These are phyloP conservation scores for Dioctria rufipes DNA, from an alignment of 2,888 invertebrate genomes.

Conservation along the genomic window DNA sequence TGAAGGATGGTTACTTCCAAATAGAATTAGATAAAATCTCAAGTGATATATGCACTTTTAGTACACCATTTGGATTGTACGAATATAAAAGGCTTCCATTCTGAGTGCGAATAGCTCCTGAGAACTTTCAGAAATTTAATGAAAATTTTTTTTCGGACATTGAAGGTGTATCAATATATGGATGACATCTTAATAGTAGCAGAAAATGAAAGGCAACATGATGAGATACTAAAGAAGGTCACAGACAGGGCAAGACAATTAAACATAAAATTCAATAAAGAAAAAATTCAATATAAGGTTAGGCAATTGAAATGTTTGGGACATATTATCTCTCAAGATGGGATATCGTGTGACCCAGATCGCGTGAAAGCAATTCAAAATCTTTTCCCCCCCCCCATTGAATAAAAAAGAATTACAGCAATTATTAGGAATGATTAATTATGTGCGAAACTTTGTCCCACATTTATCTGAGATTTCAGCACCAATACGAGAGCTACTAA, in stretches of 20 bases:
- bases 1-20: conserved; percentile 58
- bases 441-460: conserved; percentile 8
- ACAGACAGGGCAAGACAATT: conserved; percentile 60
- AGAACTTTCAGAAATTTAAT: conserved; percentile 60
- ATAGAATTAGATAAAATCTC: conserved; percentile 55
- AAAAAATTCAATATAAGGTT: conserved; percentile 62
- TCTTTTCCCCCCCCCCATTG: neutral
- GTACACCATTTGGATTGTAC: conserved; percentile 57
- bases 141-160: conserved; percentile 59
- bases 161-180: conserved; percentile 62
- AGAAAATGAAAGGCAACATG: conserved; percentile 59
- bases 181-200: conserved; percentile 62
- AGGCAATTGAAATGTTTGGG: conserved; percentile 63
- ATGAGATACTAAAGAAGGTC: conserved; percentile 61
- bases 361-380: conserved; percentile 40
- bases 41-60: conserved; percentile 55
- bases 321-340: conserved; percentile 52
- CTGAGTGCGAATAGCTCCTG: conserved; percentile 60
- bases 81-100: conserved; percentile 59
- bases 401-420: conserved; percentile 9
- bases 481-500: conserved; percentile 13
- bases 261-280: conserved; percentile 64
- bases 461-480: conserved; percentile 9
- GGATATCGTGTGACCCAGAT: conserved; percentile 53
- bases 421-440: conserved; percentile 5